Percentiles rank a stretch among this genome's conserved stretches.
These are phyloP conservation scores for Drymonia ruficornis DNA, from an alignment of 2,888 invertebrate species.

Conservation along the genomic window DNA sequence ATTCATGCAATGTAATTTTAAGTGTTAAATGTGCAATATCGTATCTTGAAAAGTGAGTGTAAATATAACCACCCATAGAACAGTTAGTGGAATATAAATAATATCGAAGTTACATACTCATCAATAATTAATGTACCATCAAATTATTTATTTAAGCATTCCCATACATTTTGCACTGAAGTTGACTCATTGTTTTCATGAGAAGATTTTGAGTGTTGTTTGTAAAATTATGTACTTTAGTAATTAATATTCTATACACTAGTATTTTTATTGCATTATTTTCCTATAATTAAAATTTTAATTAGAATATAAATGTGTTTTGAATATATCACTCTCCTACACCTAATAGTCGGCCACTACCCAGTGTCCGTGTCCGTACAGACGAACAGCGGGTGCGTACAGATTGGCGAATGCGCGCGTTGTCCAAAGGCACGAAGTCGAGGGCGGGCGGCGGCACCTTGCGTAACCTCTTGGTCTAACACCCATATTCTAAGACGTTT, in stretches of 20 bases:
- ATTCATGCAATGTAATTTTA: conserved; percentile 73
- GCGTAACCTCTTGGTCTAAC: no score
- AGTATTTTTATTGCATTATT: conserved; percentile 82
- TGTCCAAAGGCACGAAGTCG: no score
- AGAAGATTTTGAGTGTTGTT: conserved; percentile 54
- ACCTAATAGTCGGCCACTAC: no score
- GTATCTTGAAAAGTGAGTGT: conserved; percentile 61
- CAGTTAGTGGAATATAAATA: conserved; percentile 40
- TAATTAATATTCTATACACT: conserved; percentile 77
- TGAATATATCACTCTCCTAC: conserved; percentile 3
- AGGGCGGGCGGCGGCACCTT: no score
- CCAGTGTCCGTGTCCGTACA: no score
- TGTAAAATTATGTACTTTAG: conserved; percentile 74
- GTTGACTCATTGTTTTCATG: conserved; percentile 61
- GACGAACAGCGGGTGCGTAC: no score
- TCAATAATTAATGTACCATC: conserved; percentile 54
- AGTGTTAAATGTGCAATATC: conserved; percentile 81
- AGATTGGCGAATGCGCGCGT: no score
- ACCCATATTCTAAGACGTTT: no score
- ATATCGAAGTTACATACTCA: conserved; percentile 51
- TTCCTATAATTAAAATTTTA: conserved; percentile 78
- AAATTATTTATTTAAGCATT: conserved; percentile 78
- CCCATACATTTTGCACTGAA: conserved; percentile 63
- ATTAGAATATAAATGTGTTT: conserved; percentile 46
- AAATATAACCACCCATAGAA: conserved; percentile 55